A percentile compares a stretch with the other conserved stretches of the same genome.
Conservation (phyloP, 2,888 invertebrate genomes). For the Archips xylosteana region DNA sequence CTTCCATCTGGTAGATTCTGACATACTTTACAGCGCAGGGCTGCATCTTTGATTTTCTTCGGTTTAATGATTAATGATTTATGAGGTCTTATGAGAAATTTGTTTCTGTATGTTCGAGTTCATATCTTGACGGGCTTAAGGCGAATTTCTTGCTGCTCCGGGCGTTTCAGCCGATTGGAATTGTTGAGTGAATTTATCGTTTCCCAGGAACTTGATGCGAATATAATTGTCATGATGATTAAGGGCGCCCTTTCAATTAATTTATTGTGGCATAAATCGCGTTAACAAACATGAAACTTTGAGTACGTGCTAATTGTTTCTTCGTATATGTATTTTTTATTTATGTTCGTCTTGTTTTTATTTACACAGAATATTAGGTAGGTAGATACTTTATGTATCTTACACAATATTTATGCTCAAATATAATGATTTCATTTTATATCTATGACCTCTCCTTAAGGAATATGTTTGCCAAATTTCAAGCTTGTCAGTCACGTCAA, state of each 20-base stretch:
- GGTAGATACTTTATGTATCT: too few species aligned
- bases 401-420: too few species aligned
- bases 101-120: conserved; percentile 45
- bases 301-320: conserved; percentile 15
- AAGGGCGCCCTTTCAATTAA: conserved; percentile 23
- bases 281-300: conserved; percentile 30
- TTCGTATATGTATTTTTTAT: conserved; percentile 11
- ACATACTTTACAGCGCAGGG: conserved; percentile 72
- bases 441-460: too few species aligned
- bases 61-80: conserved; percentile 72
- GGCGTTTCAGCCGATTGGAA: conserved; percentile 31
- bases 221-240: conserved; percentile 35
- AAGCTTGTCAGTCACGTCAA: too few species aligned
- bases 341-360: conserved; percentile 7
- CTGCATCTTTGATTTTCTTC: conserved; percentile 62
- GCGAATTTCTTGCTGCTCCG: conserved; percentile 43
- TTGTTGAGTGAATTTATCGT: conserved; percentile 35
- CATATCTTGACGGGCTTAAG: conserved; percentile 45
- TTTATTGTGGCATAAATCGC: conserved; percentile 34
- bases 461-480: too few species aligned
- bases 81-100: conserved; percentile 58
- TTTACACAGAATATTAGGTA: neutral
- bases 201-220: conserved; percentile 21
- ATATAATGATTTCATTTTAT: too few species aligned
- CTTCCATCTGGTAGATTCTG: conserved; percentile 72